Evolutionary conservation across 64 coral and sea anemone species (phyloP).

Genomic region (Pachyseris speciosa): DNA sequence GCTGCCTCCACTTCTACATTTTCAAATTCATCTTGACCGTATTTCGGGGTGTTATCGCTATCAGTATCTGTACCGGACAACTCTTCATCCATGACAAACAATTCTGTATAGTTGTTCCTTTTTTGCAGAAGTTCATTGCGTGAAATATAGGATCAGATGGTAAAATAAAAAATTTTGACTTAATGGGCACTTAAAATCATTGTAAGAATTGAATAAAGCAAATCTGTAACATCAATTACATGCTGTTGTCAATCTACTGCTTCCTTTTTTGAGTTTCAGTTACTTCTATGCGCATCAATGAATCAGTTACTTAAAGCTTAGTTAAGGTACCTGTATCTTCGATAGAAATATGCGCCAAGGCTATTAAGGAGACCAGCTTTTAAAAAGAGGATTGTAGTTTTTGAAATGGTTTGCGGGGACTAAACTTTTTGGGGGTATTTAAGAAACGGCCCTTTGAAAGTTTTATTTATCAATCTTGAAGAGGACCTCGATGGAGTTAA

Average conservation of each 20-base stretch:
- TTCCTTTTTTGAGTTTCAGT: neutral
- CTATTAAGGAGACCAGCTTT: neutral
- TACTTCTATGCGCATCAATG: neutral
- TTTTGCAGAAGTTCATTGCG: no score
- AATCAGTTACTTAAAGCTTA: neutral
- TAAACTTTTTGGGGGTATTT: neutral
- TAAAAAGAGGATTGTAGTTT: neutral
- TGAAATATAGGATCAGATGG: no score
- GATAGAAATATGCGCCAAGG: neutral
- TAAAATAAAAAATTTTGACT: no score
- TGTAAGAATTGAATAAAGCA: neutral
- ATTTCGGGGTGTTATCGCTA: no score
- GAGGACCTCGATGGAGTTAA: neutral
- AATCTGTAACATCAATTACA: neutral
- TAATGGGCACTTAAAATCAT: neutral
- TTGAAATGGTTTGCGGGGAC: neutral
- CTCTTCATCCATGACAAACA: no score
- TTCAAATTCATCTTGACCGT: no score
- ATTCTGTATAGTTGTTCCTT: no score
- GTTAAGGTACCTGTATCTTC: neutral
- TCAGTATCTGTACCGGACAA: no score
- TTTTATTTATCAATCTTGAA: neutral
- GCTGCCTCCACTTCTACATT: no score
- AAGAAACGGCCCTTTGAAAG: neutral
- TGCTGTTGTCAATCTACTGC: neutral